A percentile compares a stretch with the other conserved stretches of the same genome.
phyloP scores from a whole-genome alignment of 2,113 vertebrate species.

The Himantopus leucocephalus region DNA sequence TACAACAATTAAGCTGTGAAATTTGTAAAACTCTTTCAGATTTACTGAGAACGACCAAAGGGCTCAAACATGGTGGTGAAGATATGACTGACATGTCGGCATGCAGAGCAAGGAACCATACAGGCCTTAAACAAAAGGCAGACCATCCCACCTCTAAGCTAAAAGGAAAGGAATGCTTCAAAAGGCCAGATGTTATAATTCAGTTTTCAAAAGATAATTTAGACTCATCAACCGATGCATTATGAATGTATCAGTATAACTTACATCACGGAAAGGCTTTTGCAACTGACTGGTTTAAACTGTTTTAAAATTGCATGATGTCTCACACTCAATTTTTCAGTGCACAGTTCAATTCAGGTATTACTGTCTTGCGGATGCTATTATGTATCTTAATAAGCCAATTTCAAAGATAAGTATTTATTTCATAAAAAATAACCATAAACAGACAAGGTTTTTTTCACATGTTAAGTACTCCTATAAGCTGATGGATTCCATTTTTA shows the following conservation, averaged over 20 bases:
- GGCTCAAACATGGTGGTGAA: neutral
- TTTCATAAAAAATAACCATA: neutral
- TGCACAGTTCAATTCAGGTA: neutral
- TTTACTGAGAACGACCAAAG: neutral
- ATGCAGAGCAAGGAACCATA: neutral
- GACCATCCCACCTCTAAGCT: neutral
- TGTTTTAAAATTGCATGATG: neutral
- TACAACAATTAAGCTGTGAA: neutral
- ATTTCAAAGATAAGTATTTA: neutral
- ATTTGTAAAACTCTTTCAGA: neutral
- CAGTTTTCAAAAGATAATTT: neutral
- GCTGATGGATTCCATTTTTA: neutral
- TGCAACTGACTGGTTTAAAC: neutral
- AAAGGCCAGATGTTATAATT: neutral
- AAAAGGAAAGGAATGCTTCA: neutral
- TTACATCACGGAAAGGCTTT: neutral
- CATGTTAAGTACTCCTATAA: neutral
- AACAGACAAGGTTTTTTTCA: neutral
- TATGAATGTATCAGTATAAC: neutral
- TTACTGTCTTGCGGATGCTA: neutral
- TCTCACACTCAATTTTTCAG: rapidly evolving
- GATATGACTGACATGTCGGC: neutral
- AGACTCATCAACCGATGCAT: neutral
- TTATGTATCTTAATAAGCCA: neutral
- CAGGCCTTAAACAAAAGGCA: neutral